Base-by-base conservation (phyloP, 2,797 vertebrate genomes). In the Scleropages formosus region DNA sequence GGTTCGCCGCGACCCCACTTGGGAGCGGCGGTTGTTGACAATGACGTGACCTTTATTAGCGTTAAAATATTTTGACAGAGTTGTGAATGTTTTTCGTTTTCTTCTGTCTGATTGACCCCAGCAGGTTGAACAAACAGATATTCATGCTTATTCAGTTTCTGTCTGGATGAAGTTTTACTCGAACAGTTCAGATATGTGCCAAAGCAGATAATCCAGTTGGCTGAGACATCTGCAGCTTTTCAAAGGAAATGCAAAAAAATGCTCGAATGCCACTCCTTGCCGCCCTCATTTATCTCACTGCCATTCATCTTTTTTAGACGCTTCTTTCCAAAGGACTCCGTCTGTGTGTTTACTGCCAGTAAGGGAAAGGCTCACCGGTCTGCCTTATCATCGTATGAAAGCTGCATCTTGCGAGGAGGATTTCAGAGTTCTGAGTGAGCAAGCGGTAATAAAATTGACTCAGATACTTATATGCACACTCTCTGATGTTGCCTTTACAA, bases 191-290 rank as follows among this genome's bases (percentile, higher is more conserved):
- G 22, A 51, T 8, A 20, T 13, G 22, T 70, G 24, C 16, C 13
- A 24, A 26, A 46, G 8, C 24, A 20, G 13, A 81, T 80, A 53
- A 77, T 78, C 81, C 80, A 77, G 85, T 87, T 85, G 87, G 79
- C 27, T 12, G 77, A 80, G 80, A 85, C 87, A 85, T 89, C 84
- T 88, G 86, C 80, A 80, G 79, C 27, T n/a, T 88, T 84, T 87
- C 79, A 86, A 85, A 85, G 63, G 67, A 67, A 16, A 72, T 51
- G 62, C 56, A 46, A 70, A 8, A 74, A 44, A 31, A 74, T 77
- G 60, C 78, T 78, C 80, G 84, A 89, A 90, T 89, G 78, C 79
- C 84, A 85, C 90, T 88, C 81, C 66, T 3, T 10, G 67, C n/a
- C 47, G 58, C 49, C 27, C 24, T 15, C 46, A 78, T 84, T 80